Percentiles rank a stretch among this genome's conserved stretches.
These are phyloP conservation scores for Callaeas wilsoni DNA, from an alignment of 2,113 vertebrate species.

Conservation along the genomic window DNA sequence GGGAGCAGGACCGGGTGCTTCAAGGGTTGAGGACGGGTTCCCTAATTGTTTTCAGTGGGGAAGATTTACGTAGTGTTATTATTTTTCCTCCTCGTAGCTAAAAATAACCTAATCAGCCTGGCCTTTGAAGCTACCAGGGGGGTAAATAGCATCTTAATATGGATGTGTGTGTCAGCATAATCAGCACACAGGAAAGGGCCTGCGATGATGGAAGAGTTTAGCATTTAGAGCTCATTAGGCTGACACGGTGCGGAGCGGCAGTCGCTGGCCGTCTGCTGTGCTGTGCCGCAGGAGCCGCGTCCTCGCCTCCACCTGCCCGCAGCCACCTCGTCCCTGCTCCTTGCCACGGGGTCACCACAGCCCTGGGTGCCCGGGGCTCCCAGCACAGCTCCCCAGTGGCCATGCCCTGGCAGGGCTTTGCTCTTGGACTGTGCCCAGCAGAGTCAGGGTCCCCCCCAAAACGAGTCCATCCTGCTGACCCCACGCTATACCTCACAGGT, in stretches of 20 bases:
- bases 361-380: rapidly evolving
- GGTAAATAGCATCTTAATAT: conserved; percentile 63
- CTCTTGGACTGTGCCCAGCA: background rate
- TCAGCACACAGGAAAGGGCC: conserved; percentile 21
- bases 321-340: background rate
- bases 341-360: rapidly evolving
- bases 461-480: rapidly evolving
- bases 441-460: rapidly evolving
- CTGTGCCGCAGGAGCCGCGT: rapidly evolving
- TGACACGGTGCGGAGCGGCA: background rate
- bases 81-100: conserved; percentile 16
- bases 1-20: background rate
- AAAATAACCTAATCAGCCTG: conserved; percentile 66
- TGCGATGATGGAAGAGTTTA: conserved; percentile 41
- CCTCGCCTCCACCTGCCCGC: background rate
- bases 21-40: background rate
- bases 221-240: conserved; percentile 62
- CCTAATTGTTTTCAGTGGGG: background rate
- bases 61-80: background rate
- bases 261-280: background rate
- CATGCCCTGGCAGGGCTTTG: background rate
- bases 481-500: conserved; percentile 73
- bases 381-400: rapidly evolving
- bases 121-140: conserved; percentile 51
- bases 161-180: conserved; percentile 60